Base-by-base conservation (phyloP, 2,797 vertebrate species). In the Alca torda region DNA sequence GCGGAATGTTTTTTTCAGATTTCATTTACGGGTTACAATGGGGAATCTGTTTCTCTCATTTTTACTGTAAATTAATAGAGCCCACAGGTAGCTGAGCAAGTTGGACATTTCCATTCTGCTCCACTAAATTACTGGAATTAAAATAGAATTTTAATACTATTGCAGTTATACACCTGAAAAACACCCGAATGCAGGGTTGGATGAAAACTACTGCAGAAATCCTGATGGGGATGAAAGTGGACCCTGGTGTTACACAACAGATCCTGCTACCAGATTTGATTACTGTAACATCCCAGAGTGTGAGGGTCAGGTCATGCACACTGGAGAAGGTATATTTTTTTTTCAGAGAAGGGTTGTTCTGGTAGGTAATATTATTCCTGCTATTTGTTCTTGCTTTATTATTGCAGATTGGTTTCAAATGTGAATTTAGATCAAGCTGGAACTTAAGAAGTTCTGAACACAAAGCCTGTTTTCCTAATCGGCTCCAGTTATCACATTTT, bases 191-290 rank as follows among this genome's bases (percentile, higher is more conserved):
- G 98, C 97, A 11, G 99, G 98, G 13, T 63, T 99, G 96, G 99
- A 99, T 37, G 98, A 98, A 31, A 99, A 99, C 96, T 99, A 98
- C 97, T 99, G 99, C 92, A 98, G 99, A 90, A 99, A 99, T 96
- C 99, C 99, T 4, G 99, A 99, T 77, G 79, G 1, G 2, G 99
- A 99, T 50, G 13, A 4, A 1, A 54, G 48, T 0, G 99, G 99
- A n/a, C 99, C 99, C 41, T 99, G 99, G 99, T 99, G 99, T 87
- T 99, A 99, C 95, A 99, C 99, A 59, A 98, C 94, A 3, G 98
- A 99, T 84, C 69, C 91, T 2, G 2, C 15, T 1, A 89, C 41
- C 10, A 98, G 99, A 97, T 99, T 94, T 97, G 99, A 99, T 95
- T 96, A 97, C 97, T 99, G 99, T 48, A 74, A 96, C 24, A 97